Evolutionary conservation across 2,888 invertebrate species (phyloP), one percentile per base, ranked within the genome.

Genomic region (Stenotaenia linearis): DNA sequence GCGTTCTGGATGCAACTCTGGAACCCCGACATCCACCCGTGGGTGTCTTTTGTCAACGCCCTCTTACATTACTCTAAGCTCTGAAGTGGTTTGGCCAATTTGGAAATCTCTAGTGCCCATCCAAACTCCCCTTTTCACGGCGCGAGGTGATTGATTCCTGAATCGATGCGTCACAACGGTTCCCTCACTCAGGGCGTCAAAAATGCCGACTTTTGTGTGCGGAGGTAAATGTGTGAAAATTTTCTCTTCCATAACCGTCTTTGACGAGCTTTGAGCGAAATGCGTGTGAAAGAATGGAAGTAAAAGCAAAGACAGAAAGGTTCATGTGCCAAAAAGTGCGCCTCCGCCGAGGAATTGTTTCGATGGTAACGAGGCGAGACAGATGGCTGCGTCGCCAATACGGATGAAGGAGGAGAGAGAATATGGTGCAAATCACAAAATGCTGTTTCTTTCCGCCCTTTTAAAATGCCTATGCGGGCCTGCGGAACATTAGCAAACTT

Each of bases 61-160:
- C 61, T 28, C 61, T 61, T 61, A 28, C 61, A 61, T 61, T 61
- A 61, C 61, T 61, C 25, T 23, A 61, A 61, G 61, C 61, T 61
- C 28, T 25, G 61, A 61, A 61, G 61, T 28, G 61, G 61, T 61
- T 61, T 61, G 61, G 61, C 61, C 61, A 61, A 61, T 61, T 61
- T 61, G 61, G 61, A 61, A 61, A 61, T 61, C 61, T 61, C 61
- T 61, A 61, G 61, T 61, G 61, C 61, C 61, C 61, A 61, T 61
- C 61, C 61, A 61, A 56, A 25, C 61, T 61, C 7, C 61, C 61
- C 61, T 28, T 61, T 61, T 61, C 61, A 25, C 28, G 61, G 61
- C 61, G 23, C 15, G 9, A 61, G 61, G 61, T 61, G 61, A 61
- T 61, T 61, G 61, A 61, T 61, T 61, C 15, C 61, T 61, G 3